These are phyloP conservation scores for Archips xylosteana DNA, from an alignment of 2,888 invertebrate genomes.

Conservation along the genomic window DNA sequence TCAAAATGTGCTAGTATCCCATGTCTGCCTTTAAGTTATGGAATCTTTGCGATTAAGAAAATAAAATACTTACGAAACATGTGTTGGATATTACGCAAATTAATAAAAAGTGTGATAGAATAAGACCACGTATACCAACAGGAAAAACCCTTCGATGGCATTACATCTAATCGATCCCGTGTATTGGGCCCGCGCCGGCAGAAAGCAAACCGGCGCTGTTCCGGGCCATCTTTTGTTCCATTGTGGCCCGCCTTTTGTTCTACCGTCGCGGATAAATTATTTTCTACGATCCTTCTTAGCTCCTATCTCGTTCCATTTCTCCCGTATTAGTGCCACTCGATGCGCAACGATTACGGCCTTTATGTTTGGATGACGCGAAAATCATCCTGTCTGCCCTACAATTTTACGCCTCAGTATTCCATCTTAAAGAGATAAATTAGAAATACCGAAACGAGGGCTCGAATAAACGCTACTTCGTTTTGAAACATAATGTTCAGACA, in stretches of 20 bases:
- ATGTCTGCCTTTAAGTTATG: too few relatives aligned
- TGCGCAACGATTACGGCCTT: slow-evolving; percentile 84
- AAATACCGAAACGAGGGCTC: slow-evolving; percentile 60
- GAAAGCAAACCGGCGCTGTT: slow-evolving; percentile 76
- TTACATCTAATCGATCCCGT: slow-evolving; percentile 79
- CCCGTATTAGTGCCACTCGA: slow-evolving; percentile 84
- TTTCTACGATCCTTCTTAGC: slow-evolving; percentile 81
- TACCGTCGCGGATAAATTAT: slow-evolving; percentile 82
- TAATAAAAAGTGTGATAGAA: slow-evolving; percentile 33
- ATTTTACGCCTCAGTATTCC: slow-evolving; percentile 80
- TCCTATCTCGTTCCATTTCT: slow-evolving; percentile 83
- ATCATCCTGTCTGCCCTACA: slow-evolving; percentile 78
- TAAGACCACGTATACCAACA: slow-evolving; percentile 64
- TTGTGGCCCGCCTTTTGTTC: slow-evolving; percentile 80
- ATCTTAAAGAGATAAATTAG: slow-evolving; percentile 71
- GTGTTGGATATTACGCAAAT: neutral
- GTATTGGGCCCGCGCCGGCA: slow-evolving; percentile 74
- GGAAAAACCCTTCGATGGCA: slow-evolving; percentile 61
- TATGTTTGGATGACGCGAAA: slow-evolving; percentile 83
- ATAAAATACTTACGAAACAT: neutral
- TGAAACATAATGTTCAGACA: slow-evolving; percentile 28
- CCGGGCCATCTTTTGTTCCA: slow-evolving; percentile 79
- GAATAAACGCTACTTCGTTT: slow-evolving; percentile 35
- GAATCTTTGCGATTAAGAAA: neutral
- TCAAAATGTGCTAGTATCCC: too few relatives aligned